Percentiles rank a stretch among this genome's conserved stretches.
Evolutionary conservation across 35 echinoderm and acorn worm species (phyloP).

Genomic region (Strongylocentrotus purpuratus): DNA sequence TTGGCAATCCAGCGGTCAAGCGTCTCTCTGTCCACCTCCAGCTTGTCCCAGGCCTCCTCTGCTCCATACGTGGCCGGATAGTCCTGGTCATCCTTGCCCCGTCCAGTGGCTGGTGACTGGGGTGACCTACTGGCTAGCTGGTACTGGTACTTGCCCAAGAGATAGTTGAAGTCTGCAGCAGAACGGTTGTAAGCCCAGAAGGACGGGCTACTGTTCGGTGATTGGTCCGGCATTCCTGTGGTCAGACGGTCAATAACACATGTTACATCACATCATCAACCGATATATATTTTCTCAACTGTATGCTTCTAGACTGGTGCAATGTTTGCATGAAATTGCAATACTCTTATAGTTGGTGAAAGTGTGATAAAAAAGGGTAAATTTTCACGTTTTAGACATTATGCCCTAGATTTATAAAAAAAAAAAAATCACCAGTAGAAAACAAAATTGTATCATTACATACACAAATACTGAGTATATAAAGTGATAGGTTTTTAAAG

Average conservation of each 20-base stretch:
- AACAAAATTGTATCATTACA: too few relatives aligned
- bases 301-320: too few relatives aligned
- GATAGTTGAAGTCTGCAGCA: conserved; percentile 84
- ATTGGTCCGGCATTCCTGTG: conserved; percentile 81
- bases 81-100: conserved; percentile 89
- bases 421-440: too few relatives aligned
- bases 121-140: conserved; percentile 94
- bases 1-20: conserved; percentile 83
- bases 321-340: too few relatives aligned
- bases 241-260: neutral
- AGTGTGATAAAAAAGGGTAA: too few relatives aligned
- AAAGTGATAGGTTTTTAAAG: too few relatives aligned
- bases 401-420: too few relatives aligned
- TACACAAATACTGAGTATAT: too few relatives aligned
- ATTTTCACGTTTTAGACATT: too few relatives aligned
- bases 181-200: conserved; percentile 93
- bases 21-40: conserved; percentile 72
- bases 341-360: too few relatives aligned
- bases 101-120: conserved; percentile 74
- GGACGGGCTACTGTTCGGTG: conserved; percentile 89
- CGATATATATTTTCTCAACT: too few relatives aligned
- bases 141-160: conserved; percentile 93
- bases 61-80: conserved; percentile 91
- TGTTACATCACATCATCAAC: neutral
- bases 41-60: conserved; percentile 71